phyloP scores from a whole-genome alignment of 2,113 vertebrate genomes.

The Polyodon spathula region DNA sequence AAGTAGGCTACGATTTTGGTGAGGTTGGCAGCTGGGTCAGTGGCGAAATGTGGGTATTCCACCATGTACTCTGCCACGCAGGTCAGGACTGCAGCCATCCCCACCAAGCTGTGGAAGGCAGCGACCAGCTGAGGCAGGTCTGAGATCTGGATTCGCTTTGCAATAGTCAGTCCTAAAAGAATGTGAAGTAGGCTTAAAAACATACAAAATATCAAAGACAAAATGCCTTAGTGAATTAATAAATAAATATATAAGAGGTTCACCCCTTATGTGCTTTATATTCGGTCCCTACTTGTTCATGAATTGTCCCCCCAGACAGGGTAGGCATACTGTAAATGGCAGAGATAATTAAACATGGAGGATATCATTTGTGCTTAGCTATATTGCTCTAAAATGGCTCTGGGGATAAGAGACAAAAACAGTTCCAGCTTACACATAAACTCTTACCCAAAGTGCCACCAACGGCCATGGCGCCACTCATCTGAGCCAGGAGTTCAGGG shows the following conservation, averaged over 20 bases:
- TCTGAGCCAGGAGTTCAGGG: slow-evolving; percentile 84
- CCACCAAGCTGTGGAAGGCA: slow-evolving; percentile 69
- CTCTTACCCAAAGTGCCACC: slow-evolving; percentile 86
- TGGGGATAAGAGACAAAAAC: too few relatives aligned
- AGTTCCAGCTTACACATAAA: slow-evolving; percentile 5
- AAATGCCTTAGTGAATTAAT: too few relatives aligned
- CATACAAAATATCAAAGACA: too few relatives aligned
- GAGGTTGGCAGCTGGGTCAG: slow-evolving; percentile 54
- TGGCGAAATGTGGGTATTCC: slow-evolving; percentile 62
- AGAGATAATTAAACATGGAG: too few relatives aligned
- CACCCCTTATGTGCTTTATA: too few relatives aligned
- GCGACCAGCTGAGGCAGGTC: slow-evolving; percentile 69
- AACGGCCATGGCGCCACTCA: slow-evolving; percentile 91
- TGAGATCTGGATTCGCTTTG: slow-evolving; percentile 67
- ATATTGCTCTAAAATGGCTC: too few relatives aligned
- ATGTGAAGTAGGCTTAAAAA: not conserved
- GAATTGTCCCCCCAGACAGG: too few relatives aligned
- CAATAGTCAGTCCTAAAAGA: slow-evolving; percentile 55
- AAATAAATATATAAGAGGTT: too few relatives aligned
- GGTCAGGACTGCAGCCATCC: slow-evolving; percentile 65
- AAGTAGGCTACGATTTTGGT: slow-evolving; percentile 66
- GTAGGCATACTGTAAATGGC: too few relatives aligned
- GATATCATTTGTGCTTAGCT: too few relatives aligned
- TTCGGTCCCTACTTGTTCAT: too few relatives aligned
- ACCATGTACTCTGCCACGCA: slow-evolving; percentile 67